Evolutionary conservation across 2,888 invertebrate genomes (phyloP).

Genomic region (Volucella inflata): DNA sequence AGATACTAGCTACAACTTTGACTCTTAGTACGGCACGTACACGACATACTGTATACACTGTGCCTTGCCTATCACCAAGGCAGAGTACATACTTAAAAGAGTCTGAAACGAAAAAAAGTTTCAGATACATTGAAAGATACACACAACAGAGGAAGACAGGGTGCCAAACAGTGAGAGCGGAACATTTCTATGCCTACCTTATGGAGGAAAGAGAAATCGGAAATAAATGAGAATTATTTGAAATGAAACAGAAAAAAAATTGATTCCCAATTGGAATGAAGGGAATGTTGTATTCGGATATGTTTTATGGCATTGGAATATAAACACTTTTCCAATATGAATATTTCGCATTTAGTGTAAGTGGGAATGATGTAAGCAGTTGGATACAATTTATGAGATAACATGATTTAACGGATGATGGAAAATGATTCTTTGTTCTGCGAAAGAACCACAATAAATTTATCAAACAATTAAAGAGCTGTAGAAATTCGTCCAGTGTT

Average conservation of each 20-base stretch:
- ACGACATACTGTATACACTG: slow-evolving; percentile 17
- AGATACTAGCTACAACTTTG: slow-evolving; percentile 31
- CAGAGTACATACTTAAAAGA: slow-evolving; percentile 34
- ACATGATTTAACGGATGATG: not conserved
- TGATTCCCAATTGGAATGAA: slow-evolving; percentile 46
- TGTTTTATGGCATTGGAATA: slow-evolving; percentile 45
- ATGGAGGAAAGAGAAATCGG: not conserved
- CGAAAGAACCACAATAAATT: too few species aligned
- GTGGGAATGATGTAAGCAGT: not conserved
- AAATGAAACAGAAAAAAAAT: slow-evolving; percentile 17
- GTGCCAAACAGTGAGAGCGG: not conserved
- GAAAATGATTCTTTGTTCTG: too few species aligned
- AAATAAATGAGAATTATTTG: slow-evolving; percentile 3
- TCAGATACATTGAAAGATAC: slow-evolving; percentile 42
- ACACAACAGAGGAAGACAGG: not conserved
- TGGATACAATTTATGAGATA: not conserved
- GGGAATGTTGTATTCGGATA: slow-evolving; percentile 20
- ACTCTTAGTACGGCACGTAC: slow-evolving; percentile 28
- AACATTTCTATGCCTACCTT: not conserved
- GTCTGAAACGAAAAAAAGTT: not conserved
- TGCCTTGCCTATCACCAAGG: not conserved
- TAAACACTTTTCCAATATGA: slow-evolving; percentile 32
- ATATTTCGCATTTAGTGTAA: not conserved
- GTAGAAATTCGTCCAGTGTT: too few species aligned
- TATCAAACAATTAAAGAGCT: too few species aligned